Evolutionary conservation across 1,140 invertebrate genomes (phyloP), one percentile per base, ranked within the genome.

Genomic region (Cherax destructor): DNA sequence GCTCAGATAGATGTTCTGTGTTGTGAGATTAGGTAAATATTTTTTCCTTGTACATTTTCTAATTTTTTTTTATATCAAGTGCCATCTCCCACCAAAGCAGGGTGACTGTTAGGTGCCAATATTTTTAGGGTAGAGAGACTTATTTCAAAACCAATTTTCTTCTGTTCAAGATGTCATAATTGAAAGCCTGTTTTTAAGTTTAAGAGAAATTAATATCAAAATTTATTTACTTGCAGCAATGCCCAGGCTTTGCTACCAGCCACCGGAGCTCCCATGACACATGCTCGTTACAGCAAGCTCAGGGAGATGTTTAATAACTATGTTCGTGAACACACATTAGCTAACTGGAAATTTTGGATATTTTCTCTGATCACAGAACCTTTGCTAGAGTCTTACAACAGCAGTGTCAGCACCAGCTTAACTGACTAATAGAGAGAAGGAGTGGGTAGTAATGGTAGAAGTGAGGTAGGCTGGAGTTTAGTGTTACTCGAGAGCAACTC

Each of bases 331-430:
- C 95, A 98, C 84, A 99, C 98, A 24, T 95, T 97, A 93, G 96
- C 97, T 94, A 98, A 99, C 95, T 99, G 98, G 98, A 99, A 99
- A 95, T 99, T 99, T 95, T 99, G 98, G 98, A 98, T 99, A 96
- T 98, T 99, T 94, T 99, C 98, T 95, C 96, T 98, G 91, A 96
- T 99, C 59, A 96, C 98, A 94, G 96, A 97, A 93, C 97, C 98
- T 24, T 95, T 99, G 91, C 96, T 99, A 94, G 96, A 97, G 92
- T 97, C 98, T 4, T 99, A 98, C 95, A 98, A 97, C 94, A 96
- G 97, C 93, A 97, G 97, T 93, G 98, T 99, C 59, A 98, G 98
- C 52, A 98, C 98, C 92, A 96, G 97, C 91, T 41, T 41, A 41
- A 41, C 30, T 41, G 30, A 41, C 30, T 41, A 41, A 41, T 41